phyloP scores from a whole-genome alignment of 23 tunicate species.

The Oikopleura dioica region DNA sequence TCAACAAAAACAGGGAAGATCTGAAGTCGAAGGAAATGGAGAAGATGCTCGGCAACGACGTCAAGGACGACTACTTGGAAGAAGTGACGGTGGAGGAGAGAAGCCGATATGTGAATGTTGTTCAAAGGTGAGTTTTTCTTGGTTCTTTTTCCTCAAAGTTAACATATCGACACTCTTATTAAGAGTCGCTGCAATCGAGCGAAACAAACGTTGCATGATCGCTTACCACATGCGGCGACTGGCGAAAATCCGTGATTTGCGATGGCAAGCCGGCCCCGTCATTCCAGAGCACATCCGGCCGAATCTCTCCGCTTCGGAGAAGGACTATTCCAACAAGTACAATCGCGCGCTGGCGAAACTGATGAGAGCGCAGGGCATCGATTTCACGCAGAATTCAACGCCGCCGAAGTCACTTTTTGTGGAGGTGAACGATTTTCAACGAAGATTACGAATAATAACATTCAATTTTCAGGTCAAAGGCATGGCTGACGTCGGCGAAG shows the following conservation, averaged over 20 bases:
- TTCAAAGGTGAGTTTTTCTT: too few species aligned
- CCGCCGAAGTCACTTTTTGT: conserved; percentile 69
- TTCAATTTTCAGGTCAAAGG: conserved; percentile 21
- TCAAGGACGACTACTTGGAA: too few species aligned
- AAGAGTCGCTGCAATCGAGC: conserved; percentile 21
- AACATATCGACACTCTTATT: too few species aligned
- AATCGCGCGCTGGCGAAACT: conserved; percentile 62
- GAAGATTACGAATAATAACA: too few species aligned
- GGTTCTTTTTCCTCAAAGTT: too few species aligned
- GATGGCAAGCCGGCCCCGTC: conserved; percentile 96
- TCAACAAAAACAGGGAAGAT: not conserved
- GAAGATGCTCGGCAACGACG: too few species aligned
- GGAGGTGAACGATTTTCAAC: too few species aligned
- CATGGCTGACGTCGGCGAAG: conserved; percentile 52
- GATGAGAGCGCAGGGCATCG: conserved; percentile 50
- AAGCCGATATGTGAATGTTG: too few species aligned
- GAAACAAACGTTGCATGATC: conserved; percentile 66
- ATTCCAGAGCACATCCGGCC: conserved; percentile 44
- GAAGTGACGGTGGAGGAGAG: too few species aligned
- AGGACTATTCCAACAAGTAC: conserved; percentile 40
- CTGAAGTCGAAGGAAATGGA: too few species aligned
- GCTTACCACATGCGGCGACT: conserved; percentile 42
- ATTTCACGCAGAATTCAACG: conserved; percentile 58
- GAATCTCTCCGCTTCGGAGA: conserved; percentile 62
- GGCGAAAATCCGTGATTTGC: conserved; percentile 28